A percentile compares a stretch with the other conserved stretches of the same genome.
These are phyloP conservation scores for Leucophora obtusa DNA, from an alignment of 2,888 invertebrate genomes.

Conservation along the genomic window DNA sequence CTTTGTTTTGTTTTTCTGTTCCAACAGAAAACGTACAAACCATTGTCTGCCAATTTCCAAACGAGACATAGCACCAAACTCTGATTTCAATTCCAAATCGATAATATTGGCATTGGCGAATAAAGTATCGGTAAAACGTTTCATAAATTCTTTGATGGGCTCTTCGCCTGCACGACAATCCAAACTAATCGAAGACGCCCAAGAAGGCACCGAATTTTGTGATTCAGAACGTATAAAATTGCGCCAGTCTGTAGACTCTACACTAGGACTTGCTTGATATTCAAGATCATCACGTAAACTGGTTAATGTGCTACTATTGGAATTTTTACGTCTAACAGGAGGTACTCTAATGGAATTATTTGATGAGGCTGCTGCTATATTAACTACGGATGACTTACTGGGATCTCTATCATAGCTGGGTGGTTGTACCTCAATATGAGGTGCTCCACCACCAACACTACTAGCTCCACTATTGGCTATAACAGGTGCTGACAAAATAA, in stretches of 20 bases:
- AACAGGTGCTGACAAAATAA: constrained; percentile 8
- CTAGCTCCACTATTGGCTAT: not conserved
- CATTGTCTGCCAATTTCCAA: constrained; percentile 83
- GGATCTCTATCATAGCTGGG: constrained; percentile 68
- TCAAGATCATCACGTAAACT: constrained; percentile 81
- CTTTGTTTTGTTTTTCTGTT: constrained; percentile 82
- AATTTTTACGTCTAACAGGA: constrained; percentile 72
- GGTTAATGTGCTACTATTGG: constrained; percentile 81
- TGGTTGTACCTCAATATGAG: constrained; percentile 76
- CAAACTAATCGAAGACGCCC: constrained; percentile 82
- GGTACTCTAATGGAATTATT: constrained; percentile 70
- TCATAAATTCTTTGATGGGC: constrained; percentile 83
- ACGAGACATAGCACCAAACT: constrained; percentile 83
- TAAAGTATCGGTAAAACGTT: constrained; percentile 82
- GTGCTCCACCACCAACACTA: constrained; percentile 53
- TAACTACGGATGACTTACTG: constrained; percentile 50
- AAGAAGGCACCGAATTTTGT: constrained; percentile 82
- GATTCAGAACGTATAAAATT: constrained; percentile 80
- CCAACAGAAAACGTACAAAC: constrained; percentile 85
- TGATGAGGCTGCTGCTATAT: constrained; percentile 48
- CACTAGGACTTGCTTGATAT: constrained; percentile 80
- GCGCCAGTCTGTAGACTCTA: constrained; percentile 80
- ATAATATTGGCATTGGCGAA: constrained; percentile 82
- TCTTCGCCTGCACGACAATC: constrained; percentile 82
- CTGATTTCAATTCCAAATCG: constrained; percentile 83